Percentiles rank a stretch among this genome's conserved stretches.
These are phyloP conservation scores for Poliocrania exsul DNA, from an alignment of 2,797 vertebrate species.

Conservation along the genomic window DNA sequence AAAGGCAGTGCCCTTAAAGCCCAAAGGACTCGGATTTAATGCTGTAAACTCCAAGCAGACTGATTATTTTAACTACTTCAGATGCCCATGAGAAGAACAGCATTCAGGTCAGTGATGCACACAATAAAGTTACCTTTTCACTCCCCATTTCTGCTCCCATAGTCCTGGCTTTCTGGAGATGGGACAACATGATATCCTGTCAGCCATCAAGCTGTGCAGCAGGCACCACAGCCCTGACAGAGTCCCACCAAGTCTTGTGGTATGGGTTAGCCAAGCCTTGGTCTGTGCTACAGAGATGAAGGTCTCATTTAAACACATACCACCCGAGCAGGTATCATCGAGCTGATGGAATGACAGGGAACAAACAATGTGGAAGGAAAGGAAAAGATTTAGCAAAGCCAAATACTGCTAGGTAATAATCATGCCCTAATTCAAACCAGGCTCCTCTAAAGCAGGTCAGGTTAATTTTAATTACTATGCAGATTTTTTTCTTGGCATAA, in stretches of 20 bases:
- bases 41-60: background rate
- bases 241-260: background rate
- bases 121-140: background rate
- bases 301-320: background rate
- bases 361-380: background rate
- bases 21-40: background rate
- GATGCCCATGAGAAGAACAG: background rate
- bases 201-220: background rate
- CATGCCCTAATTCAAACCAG: conserved; percentile 38
- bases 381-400: background rate
- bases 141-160: background rate
- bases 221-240: background rate
- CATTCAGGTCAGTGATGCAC: background rate
- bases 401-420: background rate
- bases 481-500: conserved; percentile 9
- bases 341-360: background rate
- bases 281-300: background rate
- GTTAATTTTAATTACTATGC: conserved; percentile 1
- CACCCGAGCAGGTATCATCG: background rate
- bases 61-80: background rate
- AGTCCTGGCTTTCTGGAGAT: background rate
- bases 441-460: conserved; percentile 6
- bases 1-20: background rate
- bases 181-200: rapidly evolving
- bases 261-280: background rate